These are phyloP conservation scores for Calephelis nemesis DNA, from an alignment of 1,140 invertebrate species.

Conservation along the genomic window DNA sequence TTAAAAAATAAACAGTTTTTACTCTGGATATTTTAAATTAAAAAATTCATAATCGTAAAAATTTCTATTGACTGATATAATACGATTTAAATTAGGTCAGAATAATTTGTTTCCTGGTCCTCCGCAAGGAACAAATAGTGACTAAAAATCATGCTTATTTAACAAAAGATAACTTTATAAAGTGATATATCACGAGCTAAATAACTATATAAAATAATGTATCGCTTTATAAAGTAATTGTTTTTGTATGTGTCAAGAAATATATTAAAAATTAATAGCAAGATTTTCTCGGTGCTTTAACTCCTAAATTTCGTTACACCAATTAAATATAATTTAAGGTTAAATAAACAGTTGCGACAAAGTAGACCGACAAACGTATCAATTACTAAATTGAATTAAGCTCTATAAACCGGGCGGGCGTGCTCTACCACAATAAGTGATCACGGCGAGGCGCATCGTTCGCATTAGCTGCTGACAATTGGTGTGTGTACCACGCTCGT, in stretches of 20 bases:
- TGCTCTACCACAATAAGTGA: constrained; percentile 67
- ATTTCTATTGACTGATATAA: no score
- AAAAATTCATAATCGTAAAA: no score
- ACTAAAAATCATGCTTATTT: no score
- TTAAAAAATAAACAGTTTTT: no score
- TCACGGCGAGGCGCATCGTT: constrained; percentile 66
- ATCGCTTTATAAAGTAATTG: not conserved
- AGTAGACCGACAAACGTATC: constrained; percentile 69
- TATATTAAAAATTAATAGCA: not conserved
- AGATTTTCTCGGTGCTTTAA: not conserved
- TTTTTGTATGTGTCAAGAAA: not conserved
- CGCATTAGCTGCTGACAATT: constrained; percentile 76
- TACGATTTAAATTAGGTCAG: not conserved
- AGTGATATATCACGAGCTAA: no score
- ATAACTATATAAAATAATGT: no score
- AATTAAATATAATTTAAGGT: constrained; percentile 9
- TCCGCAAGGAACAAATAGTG: no score
- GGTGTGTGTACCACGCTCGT: constrained; percentile 65
- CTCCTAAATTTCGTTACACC: not conserved
- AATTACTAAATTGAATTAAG: constrained; percentile 79
- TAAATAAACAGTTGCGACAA: constrained; percentile 34
- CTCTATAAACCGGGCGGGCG: constrained; percentile 67
- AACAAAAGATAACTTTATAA: no score
- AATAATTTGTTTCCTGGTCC: no score
- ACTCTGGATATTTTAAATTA: no score